A percentile compares a stretch with the other conserved stretches of the same genome.
Conservation (phyloP, 2,113 vertebrate species). For the Carassius carassius region DNA sequence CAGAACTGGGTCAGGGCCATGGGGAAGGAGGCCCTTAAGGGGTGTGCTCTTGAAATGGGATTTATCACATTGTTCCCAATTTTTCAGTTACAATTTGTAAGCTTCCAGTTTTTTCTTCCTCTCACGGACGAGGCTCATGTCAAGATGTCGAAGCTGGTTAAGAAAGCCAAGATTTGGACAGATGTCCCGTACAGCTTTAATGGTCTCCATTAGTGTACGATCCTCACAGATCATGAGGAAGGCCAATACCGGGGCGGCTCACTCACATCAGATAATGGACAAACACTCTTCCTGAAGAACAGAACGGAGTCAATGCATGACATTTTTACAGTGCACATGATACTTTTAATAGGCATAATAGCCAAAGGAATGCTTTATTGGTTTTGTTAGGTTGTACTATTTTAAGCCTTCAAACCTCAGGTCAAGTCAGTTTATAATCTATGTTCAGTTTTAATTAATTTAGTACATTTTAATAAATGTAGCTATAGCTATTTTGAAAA, state of each 20-base stretch:
- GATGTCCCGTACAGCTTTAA: constrained; percentile 70
- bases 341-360: neutral
- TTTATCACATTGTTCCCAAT: constrained; percentile 39
- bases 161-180: constrained; percentile 78
- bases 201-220: constrained; percentile 71
- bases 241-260: constrained; percentile 75
- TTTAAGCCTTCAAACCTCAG: neutral
- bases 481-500: neutral
- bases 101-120: constrained; percentile 57
- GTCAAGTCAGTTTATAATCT: neutral
- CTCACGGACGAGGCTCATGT: constrained; percentile 69
- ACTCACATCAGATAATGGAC: constrained; percentile 80
- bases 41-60: constrained; percentile 21
- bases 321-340: neutral
- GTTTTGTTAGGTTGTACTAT: neutral
- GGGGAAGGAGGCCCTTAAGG: neutral
- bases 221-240: constrained; percentile 78
- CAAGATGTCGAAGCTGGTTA: constrained; percentile 75
- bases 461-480: neutral
- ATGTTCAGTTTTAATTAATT: neutral
- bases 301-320: neutral
- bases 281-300: constrained; percentile 71
- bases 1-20: constrained; percentile 17
- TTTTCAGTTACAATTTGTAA: constrained; percentile 62
- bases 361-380: neutral